These are phyloP conservation scores for Poecilia gillii DNA, from an alignment of 2,797 vertebrate species.

Conservation along the genomic window DNA sequence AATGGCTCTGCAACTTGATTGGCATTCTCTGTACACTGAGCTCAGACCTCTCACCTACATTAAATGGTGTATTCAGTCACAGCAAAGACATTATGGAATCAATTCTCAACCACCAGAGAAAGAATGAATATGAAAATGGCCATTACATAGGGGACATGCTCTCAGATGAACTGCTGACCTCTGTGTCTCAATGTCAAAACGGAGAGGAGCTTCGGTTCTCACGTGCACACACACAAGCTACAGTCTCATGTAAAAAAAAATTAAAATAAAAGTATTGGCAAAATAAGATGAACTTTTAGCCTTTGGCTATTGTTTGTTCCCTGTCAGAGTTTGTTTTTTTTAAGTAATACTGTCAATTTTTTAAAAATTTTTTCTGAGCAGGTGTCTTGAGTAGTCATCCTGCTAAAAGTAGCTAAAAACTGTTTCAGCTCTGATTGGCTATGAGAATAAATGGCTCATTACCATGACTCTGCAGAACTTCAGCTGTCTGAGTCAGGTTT, in stretches of 20 bases:
- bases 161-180: constrained; percentile 38
- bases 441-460: neutral
- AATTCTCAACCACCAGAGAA: neutral
- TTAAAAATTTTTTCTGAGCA: neutral
- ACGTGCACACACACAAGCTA: neutral
- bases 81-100: constrained; percentile 34
- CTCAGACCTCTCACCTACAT: constrained; percentile 45
- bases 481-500: neutral
- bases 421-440: neutral
- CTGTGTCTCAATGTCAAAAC: constrained; percentile 18
- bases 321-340: neutral
- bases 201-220: neutral
- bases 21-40: constrained; percentile 28
- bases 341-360: neutral
- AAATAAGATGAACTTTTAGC: constrained; percentile 7
- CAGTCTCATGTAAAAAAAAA: neutral
- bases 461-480: neutral
- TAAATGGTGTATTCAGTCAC: constrained; percentile 41
- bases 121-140: constrained; percentile 12
- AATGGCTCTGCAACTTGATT: constrained; percentile 27
- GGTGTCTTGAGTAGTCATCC: neutral
- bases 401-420: neutral
- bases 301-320: constrained; percentile 19
- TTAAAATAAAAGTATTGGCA: neutral
- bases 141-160: constrained; percentile 27